phyloP scores from a whole-genome alignment of 2,888 invertebrate species.

The Pseudococcus jackbeardsleyi region DNA sequence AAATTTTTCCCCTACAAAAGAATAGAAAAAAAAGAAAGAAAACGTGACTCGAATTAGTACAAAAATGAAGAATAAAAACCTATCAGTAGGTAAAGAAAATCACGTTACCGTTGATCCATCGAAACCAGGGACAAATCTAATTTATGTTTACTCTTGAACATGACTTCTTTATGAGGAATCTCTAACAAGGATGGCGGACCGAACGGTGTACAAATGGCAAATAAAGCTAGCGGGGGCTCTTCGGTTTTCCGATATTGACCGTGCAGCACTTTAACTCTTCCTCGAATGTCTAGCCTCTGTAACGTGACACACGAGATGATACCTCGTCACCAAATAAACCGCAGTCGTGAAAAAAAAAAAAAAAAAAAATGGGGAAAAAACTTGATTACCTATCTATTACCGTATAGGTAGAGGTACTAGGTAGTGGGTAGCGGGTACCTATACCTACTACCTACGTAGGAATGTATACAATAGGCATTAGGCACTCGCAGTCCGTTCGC shows the following conservation, averaged over 20 bases:
- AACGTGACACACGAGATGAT: conserved; percentile 65
- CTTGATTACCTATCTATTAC: background rate
- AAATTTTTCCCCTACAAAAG: conserved; percentile 85
- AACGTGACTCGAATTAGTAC: conserved; percentile 58
- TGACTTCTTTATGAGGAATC: conserved; percentile 97
- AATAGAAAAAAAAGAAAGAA: background rate
- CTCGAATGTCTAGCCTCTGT: conserved; percentile 97
- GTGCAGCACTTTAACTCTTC: conserved; percentile 94
- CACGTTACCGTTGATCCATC: conserved; percentile 89
- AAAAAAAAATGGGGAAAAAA: background rate
- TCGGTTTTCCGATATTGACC: conserved; percentile 96
- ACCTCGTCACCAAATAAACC: background rate
- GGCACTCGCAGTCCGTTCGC: background rate
- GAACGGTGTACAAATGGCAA: conserved; percentile 98
- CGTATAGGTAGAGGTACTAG: too few species aligned
- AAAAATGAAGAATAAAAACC: too few species aligned
- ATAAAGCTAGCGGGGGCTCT: conserved; percentile 93
- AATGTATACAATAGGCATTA: too few species aligned
- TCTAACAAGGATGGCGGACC: conserved; percentile 97
- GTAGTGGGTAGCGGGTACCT: too few species aligned
- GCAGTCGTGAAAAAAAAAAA: background rate
- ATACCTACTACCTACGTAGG: too few species aligned
- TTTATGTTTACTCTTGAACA: conserved; percentile 99
- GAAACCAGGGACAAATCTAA: conserved; percentile 95
- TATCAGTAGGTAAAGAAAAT: too few species aligned